Conservation (phyloP, 2,797 vertebrate species). For the Neosilurus hyrtlii region DNA sequence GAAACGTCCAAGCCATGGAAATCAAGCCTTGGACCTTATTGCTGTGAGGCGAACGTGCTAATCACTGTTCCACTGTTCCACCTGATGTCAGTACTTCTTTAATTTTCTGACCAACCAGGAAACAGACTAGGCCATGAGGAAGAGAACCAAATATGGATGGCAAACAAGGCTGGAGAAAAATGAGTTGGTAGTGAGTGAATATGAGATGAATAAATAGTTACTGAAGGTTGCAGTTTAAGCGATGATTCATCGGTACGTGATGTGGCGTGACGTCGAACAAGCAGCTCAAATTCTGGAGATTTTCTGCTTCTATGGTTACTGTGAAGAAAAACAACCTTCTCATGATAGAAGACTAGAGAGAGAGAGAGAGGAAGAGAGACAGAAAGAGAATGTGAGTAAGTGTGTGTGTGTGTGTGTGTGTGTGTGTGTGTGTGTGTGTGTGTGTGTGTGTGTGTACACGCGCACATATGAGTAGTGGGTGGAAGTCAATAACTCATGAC, state of each 20-base stretch:
- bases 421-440: constrained; percentile 32
- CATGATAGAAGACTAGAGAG: not conserved
- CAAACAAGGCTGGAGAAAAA: not conserved
- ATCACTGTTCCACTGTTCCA: too few species aligned
- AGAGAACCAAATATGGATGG: not conserved
- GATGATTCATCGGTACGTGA: not conserved
- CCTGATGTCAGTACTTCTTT: not conserved
- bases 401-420: constrained; percentile 19
- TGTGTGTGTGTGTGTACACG: constrained; percentile 24
- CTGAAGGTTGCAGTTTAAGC: not conserved
- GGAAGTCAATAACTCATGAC: constrained; percentile 51
- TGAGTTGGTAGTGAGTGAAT: not conserved
- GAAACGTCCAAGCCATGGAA: too few species aligned
- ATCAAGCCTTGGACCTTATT: too few species aligned
- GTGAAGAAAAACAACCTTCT: not conserved
- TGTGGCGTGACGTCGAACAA: not conserved
- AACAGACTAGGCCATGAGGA: too few species aligned
- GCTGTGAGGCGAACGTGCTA: too few species aligned
- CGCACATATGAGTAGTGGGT: constrained; percentile 36
- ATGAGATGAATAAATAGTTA: not conserved
- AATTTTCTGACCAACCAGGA: too few species aligned
- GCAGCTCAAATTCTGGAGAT: not conserved
- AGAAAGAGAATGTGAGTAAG: constrained; percentile 12
- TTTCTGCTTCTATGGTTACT: not conserved
- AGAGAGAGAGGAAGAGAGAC: not conserved